Conservation (phyloP, 1,140 invertebrate genomes). For the Nautilus pompilius region DNA sequence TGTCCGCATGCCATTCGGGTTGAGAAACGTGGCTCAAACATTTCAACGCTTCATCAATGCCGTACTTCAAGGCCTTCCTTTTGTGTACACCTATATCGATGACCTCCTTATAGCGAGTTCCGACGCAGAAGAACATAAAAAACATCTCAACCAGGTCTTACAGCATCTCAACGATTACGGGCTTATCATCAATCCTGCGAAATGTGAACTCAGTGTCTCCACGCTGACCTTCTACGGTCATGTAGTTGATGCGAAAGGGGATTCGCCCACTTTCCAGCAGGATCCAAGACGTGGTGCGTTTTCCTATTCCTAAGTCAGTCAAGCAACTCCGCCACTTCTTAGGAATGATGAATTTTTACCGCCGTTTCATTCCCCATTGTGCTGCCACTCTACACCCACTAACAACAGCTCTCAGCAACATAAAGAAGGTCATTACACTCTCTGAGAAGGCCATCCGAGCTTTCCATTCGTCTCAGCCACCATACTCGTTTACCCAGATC, state of each 20-base stretch:
- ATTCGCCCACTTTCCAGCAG: constrained; percentile 20
- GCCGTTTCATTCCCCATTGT: constrained; percentile 3
- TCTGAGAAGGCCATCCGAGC: not conserved
- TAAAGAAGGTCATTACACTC: not conserved
- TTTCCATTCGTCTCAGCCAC: not conserved
- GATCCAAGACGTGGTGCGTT: constrained; percentile 14
- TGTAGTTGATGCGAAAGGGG: not conserved
- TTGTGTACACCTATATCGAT: constrained; percentile 12
- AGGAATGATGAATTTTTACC: constrained; percentile 31
- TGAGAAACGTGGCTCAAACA: constrained; percentile 13
- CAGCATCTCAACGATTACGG: not conserved
- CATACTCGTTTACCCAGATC: not conserved
- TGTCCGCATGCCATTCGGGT: constrained; percentile 1
- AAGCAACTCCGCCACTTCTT: constrained; percentile 47
- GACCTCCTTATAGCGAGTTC: constrained; percentile 14
- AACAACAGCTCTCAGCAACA: not conserved
- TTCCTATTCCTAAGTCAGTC: constrained; percentile 35
- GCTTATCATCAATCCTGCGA: not conserved
- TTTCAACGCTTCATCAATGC: constrained; percentile 1
- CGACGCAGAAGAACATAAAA: constrained; percentile 3
- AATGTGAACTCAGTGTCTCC: constrained; percentile 1
- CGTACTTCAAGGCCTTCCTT: not conserved
- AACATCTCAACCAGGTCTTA: not conserved
- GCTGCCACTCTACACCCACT: constrained; percentile 8
- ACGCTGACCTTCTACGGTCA: not conserved